Evolutionary conservation across 1,140 invertebrate species (phyloP).

Genomic region (Zaprionus kolodkinae): DNA sequence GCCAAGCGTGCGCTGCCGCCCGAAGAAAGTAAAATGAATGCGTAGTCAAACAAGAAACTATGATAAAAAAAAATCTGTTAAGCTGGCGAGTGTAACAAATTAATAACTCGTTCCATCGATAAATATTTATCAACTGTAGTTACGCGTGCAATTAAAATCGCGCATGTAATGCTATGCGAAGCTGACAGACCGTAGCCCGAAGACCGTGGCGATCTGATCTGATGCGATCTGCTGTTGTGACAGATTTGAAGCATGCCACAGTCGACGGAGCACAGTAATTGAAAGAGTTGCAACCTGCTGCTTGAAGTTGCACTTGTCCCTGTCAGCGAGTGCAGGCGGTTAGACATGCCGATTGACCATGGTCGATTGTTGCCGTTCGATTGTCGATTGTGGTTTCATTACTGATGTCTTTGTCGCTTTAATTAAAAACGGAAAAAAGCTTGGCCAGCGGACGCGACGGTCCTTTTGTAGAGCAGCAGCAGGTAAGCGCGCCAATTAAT

Average conservation of each 20-base stretch:
- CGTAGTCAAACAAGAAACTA: slow-evolving; percentile 28
- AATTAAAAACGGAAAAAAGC: slow-evolving; percentile 45
- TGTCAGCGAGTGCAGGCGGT: slow-evolving; percentile 43
- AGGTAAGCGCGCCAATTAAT: slow-evolving; percentile 62
- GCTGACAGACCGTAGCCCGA: background rate
- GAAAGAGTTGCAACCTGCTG: slow-evolving; percentile 9
- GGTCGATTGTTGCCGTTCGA: slow-evolving; percentile 17
- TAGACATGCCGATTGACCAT: slow-evolving; percentile 28
- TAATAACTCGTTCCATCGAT: slow-evolving; percentile 48
- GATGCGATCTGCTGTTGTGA: slow-evolving; percentile 6
- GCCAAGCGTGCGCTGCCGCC: slow-evolving; percentile 29
- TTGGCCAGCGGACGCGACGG: background rate
- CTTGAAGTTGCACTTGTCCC: slow-evolving; percentile 18
- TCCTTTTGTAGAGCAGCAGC: slow-evolving; percentile 31
- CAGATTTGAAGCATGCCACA: slow-evolving; percentile 24
- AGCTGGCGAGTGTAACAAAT: slow-evolving; percentile 57
- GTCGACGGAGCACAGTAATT: background rate
- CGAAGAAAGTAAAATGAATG: slow-evolving; percentile 51
- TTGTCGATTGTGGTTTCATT: background rate
- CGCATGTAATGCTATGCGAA: slow-evolving; percentile 40
- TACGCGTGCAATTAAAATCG: slow-evolving; percentile 46
- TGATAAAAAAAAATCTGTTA: slow-evolving; percentile 30
- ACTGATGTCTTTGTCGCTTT: slow-evolving; percentile 35
- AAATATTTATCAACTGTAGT: slow-evolving; percentile 66
- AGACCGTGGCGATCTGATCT: slow-evolving; percentile 2